Conservation (phyloP, 2,888 invertebrate genomes). For the Pseudanteris insignis region DNA sequence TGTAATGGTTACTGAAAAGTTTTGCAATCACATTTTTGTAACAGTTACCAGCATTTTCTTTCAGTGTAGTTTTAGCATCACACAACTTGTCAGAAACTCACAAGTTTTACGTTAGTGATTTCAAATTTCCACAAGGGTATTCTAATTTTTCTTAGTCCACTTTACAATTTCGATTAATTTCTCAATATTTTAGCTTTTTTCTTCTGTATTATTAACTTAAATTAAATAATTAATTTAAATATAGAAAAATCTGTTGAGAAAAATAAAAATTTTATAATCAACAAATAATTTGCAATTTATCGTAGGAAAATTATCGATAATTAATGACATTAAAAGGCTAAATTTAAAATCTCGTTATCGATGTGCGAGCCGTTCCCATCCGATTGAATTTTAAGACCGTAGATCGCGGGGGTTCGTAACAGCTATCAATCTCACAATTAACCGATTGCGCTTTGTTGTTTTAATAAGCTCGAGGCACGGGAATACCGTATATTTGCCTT, state of each 20-base stretch:
- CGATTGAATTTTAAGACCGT: conserved; percentile 4
- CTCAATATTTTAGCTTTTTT: too few species aligned
- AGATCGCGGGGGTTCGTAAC: neutral
- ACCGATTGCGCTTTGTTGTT: conserved; percentile 24
- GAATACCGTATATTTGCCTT: conserved; percentile 25
- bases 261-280: conserved; percentile 1
- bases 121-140: neutral
- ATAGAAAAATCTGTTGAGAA: neutral
- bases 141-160: neutral
- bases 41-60: too few species aligned
- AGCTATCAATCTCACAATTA: conserved; percentile 15
- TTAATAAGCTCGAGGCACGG: conserved; percentile 25
- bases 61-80: too few species aligned
- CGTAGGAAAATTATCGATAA: too few species aligned
- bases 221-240: neutral
- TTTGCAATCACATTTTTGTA: too few species aligned
- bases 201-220: neutral
- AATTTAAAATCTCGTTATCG: neutral
- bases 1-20: too few species aligned
- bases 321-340: neutral
- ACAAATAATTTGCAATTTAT: too few species aligned
- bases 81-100: too few species aligned
- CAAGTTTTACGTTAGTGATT: too few species aligned
- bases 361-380: neutral
- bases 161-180: neutral